Base-by-base conservation (phyloP, 1,140 invertebrate species). In the Diorhabda carinulata region DNA sequence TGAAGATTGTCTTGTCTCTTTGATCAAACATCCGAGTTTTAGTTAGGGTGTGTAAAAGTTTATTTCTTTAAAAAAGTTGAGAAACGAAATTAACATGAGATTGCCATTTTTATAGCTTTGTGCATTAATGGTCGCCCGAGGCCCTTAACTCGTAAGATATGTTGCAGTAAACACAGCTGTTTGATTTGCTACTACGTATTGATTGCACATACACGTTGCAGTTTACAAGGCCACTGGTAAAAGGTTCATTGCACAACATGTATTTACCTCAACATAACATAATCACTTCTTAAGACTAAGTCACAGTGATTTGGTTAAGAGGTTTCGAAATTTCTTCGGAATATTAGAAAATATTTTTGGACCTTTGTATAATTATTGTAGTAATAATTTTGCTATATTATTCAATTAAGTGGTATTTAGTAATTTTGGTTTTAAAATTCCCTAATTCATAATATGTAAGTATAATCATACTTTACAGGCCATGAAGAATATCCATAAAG, bases 221-320 rank as follows among this genome's bases (percentile, higher is more conserved):
- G 63, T 67, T 68, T 74, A 67, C 73, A 76, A 76, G 74, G 74
- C 69, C 74, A 73, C 47, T 74, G 59, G 74, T 74, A 76, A 74
- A 76, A 75, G 74, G 73, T 43, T 70, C 65, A 64, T 73, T 74
- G 58, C 72, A 68, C 69, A 70, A 70, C 47, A 25, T 68, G 57
- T 70, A 72, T 70, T 69, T 72, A 69, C 68, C 67, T 66, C 57
- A 10, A 60, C 41, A 67, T 57, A 10, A 9, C n/a, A 57, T 57
- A 57, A 57, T 5, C 8, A 8, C 57, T 10, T 25, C 25, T 25
- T 25, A 25, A 57, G 57, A 57, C 9, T 57, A 57, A 57, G 9
- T 0, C 57, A 57, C 9, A 10, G 3, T 57, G 57, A 61, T 41
- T 0, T 41, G n/a, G 60, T 25, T 25, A 7, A 6, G 59, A 42